Evolutionary conservation across 1,140 invertebrate species (phyloP).

Genomic region (Paramacrobiotus metropolitanus): DNA sequence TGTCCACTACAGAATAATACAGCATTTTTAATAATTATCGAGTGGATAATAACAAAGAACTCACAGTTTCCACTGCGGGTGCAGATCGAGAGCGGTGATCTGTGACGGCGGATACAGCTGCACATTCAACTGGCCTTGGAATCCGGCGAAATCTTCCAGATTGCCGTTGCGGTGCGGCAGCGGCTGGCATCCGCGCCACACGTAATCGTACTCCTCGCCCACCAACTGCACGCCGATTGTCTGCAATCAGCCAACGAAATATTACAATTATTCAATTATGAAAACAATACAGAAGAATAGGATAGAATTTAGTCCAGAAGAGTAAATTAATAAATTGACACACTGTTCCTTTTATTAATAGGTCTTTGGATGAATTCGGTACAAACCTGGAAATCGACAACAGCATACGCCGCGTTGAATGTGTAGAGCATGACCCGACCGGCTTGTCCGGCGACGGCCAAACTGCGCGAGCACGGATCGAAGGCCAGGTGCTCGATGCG

Average conservation of each 20-base stretch:
- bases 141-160: slow-evolving; percentile 35
- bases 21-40: neutral
- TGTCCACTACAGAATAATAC: no score
- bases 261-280: neutral
- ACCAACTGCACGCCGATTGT: neutral
- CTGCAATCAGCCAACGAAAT: neutral
- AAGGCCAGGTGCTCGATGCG: slow-evolving; percentile 70
- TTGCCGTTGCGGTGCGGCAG: neutral
- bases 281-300: no score
- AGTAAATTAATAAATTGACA: no score
- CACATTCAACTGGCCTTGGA: slow-evolving; percentile 48
- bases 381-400: neutral
- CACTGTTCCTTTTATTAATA: no score
- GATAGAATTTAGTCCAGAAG: neutral
- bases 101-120: slow-evolving; percentile 80
- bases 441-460: slow-evolving; percentile 74
- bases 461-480: slow-evolving; percentile 53
- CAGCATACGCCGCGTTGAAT: slow-evolving; percentile 20
- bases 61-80: slow-evolving; percentile 63
- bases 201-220: neutral
- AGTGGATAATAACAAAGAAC: slow-evolving; percentile 12
- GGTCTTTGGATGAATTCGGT: neutral
- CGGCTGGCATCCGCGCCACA: neutral
- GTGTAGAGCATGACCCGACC: slow-evolving; percentile 65
- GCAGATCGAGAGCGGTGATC: slow-evolving; percentile 59